Percentiles rank a stretch among this genome's conserved stretches.
Conservation (phyloP, 2,797 vertebrate species). For the Pseudopleuronectes americanus region DNA sequence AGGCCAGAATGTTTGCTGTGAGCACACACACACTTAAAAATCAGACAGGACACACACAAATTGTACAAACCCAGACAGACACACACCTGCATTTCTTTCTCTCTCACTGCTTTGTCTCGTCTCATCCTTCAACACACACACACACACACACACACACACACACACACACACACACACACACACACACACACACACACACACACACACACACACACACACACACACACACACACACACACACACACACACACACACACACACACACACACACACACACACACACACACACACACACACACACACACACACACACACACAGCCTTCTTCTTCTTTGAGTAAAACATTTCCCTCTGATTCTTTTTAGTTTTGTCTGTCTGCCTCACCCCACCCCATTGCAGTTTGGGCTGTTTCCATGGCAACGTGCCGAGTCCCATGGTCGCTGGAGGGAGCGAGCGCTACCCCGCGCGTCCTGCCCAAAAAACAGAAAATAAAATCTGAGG, state of each 20-base stretch:
- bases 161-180: constrained; percentile 10
- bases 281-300: constrained; percentile 12
- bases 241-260: constrained; percentile 11
- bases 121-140: constrained; percentile 2
- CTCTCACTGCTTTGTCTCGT: not conserved
- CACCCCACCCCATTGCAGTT: constrained; percentile 61
- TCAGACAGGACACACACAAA: constrained; percentile 10
- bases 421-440: constrained; percentile 74
- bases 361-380: constrained; percentile 2
- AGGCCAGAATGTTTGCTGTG: not conserved
- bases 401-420: constrained; percentile 78
- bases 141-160: not conserved
- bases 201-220: constrained; percentile 3
- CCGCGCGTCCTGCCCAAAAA: constrained; percentile 57
- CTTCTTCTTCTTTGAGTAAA: constrained; percentile 52
- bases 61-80: constrained; percentile 7
- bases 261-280: constrained; percentile 1
- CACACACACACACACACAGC: constrained; percentile 51
- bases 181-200: constrained; percentile 3
- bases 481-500: constrained; percentile 30
- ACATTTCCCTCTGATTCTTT: constrained; percentile 8
- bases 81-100: constrained; percentile 3
- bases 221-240: not conserved
- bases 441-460: constrained; percentile 65
- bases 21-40: constrained; percentile 4